Evolutionary conservation across 2,888 invertebrate species (phyloP).

Genomic region (Pasiphila rectangulata): DNA sequence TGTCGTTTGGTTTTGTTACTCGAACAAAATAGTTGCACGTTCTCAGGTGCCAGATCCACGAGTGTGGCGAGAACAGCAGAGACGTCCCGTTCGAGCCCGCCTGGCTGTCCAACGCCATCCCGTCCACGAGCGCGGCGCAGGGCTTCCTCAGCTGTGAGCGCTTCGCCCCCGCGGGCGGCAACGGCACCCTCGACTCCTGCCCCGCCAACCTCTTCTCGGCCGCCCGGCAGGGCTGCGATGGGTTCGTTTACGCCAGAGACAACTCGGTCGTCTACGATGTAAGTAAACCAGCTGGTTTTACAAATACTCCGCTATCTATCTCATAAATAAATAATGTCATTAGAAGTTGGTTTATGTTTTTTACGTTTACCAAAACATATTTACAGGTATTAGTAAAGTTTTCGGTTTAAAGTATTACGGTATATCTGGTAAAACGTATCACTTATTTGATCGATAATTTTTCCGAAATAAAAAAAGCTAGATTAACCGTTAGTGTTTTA

Average conservation of each 20-base stretch:
- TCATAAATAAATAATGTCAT: too few species aligned
- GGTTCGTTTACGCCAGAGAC: conserved; percentile 55
- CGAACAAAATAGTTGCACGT: conserved; percentile 67
- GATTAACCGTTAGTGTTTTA: too few species aligned
- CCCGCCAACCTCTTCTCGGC: conserved; percentile 49
- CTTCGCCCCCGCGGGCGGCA: conserved; percentile 45
- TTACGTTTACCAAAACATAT: too few species aligned
- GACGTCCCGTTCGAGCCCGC: conserved; percentile 50
- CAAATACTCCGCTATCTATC: too few species aligned
- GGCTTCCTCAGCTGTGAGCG: conserved; percentile 71
- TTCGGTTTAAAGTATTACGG: too few species aligned
- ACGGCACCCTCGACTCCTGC: conserved; percentile 48
- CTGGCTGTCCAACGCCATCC: conserved; percentile 73
- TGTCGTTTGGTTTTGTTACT: conserved; percentile 46
- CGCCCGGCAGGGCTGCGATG: conserved; percentile 43
- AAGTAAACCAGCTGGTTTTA: conserved; percentile 34
- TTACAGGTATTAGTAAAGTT: too few species aligned
- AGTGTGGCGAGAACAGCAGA: conserved; percentile 67
- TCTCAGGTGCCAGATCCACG: conserved; percentile 76
- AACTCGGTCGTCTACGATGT: conserved; percentile 69
- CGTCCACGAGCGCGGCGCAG: conserved; percentile 39
- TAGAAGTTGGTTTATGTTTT: too few species aligned
- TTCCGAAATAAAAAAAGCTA: too few species aligned
- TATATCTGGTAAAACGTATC: too few species aligned
- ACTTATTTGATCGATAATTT: too few species aligned